Evolutionary conservation across 2,797 vertebrate genomes (phyloP).

Genomic region (Sebastes hubbsi): DNA sequence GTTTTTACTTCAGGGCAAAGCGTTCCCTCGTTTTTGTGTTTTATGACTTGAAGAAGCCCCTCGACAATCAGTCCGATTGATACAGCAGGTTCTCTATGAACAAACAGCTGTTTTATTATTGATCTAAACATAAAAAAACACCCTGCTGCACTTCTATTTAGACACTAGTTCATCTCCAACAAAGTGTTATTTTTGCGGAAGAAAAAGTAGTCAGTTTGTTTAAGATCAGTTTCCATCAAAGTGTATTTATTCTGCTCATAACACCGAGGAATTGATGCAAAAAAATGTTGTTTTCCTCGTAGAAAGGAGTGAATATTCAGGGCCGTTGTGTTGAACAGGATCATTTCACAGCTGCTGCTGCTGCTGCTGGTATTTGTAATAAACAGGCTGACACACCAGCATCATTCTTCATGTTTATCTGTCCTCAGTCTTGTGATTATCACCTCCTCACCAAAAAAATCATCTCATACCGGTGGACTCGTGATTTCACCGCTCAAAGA

Average conservation of each 20-base stretch:
- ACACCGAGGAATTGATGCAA: slow-evolving; percentile 26
- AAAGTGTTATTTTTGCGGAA: slow-evolving; percentile 7
- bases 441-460: slow-evolving; percentile 67
- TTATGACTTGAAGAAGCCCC: slow-evolving; percentile 10
- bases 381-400: slow-evolving; percentile 57
- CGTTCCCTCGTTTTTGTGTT: slow-evolving; percentile 5
- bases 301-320: slow-evolving; percentile 22
- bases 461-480: slow-evolving; percentile 60
- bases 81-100: neutral
- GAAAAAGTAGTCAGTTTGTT: neutral
- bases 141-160: neutral
- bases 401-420: slow-evolving; percentile 69
- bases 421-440: slow-evolving; percentile 74
- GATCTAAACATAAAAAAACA: neutral
- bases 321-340: slow-evolving; percentile 48
- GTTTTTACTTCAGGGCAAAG: neutral
- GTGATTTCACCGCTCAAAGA: slow-evolving; percentile 63
- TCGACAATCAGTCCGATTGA: slow-evolving; percentile 34
- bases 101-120: slow-evolving; percentile 1
- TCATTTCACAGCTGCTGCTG: slow-evolving; percentile 62
- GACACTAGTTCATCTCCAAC: neutral
- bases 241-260: slow-evolving; percentile 17
- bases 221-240: slow-evolving; percentile 1
- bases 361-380: slow-evolving; percentile 66
- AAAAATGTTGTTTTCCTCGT: slow-evolving; percentile 19